Conservation (phyloP, 2,888 invertebrate species). For the Cactoblastis cactorum region DNA sequence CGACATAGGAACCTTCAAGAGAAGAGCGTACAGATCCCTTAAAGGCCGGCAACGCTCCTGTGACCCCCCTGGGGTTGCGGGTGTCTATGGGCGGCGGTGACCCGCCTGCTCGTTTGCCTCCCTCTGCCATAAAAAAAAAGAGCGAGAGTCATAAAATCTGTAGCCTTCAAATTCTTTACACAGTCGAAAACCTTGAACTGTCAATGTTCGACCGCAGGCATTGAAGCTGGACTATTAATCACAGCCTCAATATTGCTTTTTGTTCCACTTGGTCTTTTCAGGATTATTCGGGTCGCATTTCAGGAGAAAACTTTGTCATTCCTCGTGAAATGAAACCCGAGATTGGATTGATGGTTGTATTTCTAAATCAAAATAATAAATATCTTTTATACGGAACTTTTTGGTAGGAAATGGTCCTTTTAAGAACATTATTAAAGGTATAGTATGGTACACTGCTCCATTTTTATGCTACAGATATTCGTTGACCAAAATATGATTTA, state of each 20-base stretch:
- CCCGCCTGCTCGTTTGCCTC: too few relatives aligned
- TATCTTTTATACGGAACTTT: conserved; percentile 7
- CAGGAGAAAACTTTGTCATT: conserved; percentile 19
- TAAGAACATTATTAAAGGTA: background rate
- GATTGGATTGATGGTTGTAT: conserved; percentile 12
- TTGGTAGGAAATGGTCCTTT: background rate
- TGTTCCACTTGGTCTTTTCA: conserved; percentile 18
- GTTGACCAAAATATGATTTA: too few relatives aligned
- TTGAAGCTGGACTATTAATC: conserved; percentile 25
- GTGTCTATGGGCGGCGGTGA: too few relatives aligned
- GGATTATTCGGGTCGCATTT: conserved; percentile 16
- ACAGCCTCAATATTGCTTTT: conserved; percentile 24
- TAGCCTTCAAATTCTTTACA: background rate
- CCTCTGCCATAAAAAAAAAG: too few relatives aligned
- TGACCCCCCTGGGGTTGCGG: too few relatives aligned
- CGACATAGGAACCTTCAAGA: too few relatives aligned
- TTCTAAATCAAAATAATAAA: conserved; percentile 12
- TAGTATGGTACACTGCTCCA: too few relatives aligned
- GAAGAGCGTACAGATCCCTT: too few relatives aligned
- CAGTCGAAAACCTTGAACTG: conserved; percentile 4
- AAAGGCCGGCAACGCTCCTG: too few relatives aligned
- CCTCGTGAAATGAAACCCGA: conserved; percentile 11
- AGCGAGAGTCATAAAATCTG: too few relatives aligned
- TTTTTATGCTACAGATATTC: too few relatives aligned
- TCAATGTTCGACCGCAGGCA: background rate